Percentiles rank a stretch among this genome's conserved stretches.
Conservation (phyloP, 1,140 invertebrate genomes). For the Drosophila sp. region DNA sequence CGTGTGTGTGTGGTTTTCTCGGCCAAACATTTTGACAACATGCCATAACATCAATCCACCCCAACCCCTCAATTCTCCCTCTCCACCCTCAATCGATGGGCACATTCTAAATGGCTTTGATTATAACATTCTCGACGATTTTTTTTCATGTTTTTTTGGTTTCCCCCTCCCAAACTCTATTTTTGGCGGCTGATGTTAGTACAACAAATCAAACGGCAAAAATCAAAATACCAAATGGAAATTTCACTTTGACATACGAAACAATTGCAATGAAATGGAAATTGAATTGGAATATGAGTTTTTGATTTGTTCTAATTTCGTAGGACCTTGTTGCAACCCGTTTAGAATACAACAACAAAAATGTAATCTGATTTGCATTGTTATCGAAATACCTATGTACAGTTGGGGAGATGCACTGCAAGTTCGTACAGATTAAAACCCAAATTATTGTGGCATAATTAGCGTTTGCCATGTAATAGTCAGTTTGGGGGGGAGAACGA, state of each 20-base stretch:
- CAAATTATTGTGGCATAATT: too few species aligned
- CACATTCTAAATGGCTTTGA: slow-evolving; percentile 17
- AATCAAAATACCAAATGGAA: slow-evolving; percentile 9
- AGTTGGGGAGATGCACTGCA: too few species aligned
- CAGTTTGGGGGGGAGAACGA: too few species aligned
- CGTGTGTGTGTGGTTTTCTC: slow-evolving; percentile 28
- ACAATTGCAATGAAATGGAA: slow-evolving; percentile 18
- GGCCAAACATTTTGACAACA: slow-evolving; percentile 70
- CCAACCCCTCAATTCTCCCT: not conserved
- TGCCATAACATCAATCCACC: slow-evolving; percentile 18
- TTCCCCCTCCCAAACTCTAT: not conserved
- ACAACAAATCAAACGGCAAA: slow-evolving; percentile 4
- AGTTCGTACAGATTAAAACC: too few species aligned
- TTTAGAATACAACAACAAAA: not conserved
- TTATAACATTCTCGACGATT: slow-evolving; percentile 22
- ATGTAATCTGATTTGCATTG: not conserved
- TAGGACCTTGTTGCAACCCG: not conserved
- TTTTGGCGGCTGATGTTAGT: not conserved
- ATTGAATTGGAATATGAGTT: slow-evolving; percentile 16
- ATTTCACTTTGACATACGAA: slow-evolving; percentile 17
- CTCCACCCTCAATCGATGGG: not conserved
- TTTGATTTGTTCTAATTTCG: slow-evolving; percentile 7
- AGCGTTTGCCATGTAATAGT: too few species aligned
- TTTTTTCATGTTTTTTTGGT: not conserved
- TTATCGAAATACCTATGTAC: too few species aligned